Evolutionary conservation across 2,888 invertebrate genomes (phyloP), one percentile per base, ranked within the genome.

Genomic region (Mythimna pallens): DNA sequence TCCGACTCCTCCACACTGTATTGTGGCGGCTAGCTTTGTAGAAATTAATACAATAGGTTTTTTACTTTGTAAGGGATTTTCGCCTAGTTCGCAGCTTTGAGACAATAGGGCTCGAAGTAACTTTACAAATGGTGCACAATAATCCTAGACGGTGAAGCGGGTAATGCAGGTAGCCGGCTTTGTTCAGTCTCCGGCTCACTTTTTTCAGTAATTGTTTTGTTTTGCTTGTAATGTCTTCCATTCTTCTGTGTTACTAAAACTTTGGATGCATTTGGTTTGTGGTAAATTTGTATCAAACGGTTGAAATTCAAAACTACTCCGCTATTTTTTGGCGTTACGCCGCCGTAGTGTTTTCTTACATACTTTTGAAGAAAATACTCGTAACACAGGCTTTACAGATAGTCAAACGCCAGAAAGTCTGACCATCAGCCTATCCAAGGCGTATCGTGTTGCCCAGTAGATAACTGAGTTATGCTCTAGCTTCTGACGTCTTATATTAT

Each of bases 21-120:
- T 89, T 88, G 83, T 85, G 89, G 86, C 93, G 93, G 93, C 80
- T 9, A 63, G 78, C 88, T 93, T 93, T 92, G 90, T 89, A 70
- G 67, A 75, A 82, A 8, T 52, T 80, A 9, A 70, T 80, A 93
- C 92, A 93, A 93, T 88, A 78, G 82, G 88, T 89, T 87, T 90
- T 88, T 89, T 87, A 81, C 73, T 76, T 80, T 78, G 65, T 70
- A 87, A 88, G 86, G 88, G 88, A 87, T 90, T 90, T 93, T 90
- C 90, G 85, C 80, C 88, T 74, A 90, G 86, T 91, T 91, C 83
- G 86, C 89, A 87, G 81, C 75, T 52, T 84, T 83, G 77, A 90
- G 82, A 93, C 92, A 93, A 93, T 87, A 78, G 85, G n/a, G 62
- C 76, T 70, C 72, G 68, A 50, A 47, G 80, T 83, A 83, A 86